phyloP scores from a whole-genome alignment of 2,888 invertebrate genomes.

The Herminia tarsipennalis region DNA sequence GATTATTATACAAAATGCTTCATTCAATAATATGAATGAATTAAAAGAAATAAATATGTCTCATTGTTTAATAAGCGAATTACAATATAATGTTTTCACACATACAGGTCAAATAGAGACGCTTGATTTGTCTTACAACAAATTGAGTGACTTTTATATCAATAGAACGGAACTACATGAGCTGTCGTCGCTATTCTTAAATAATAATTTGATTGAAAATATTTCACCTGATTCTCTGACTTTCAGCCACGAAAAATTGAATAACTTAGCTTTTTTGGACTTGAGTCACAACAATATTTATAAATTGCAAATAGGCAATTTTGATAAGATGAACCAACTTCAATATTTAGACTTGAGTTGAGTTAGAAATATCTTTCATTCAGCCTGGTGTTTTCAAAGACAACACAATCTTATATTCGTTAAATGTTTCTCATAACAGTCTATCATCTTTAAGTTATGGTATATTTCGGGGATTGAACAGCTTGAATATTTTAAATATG shows the following conservation, averaged over 20 bases:
- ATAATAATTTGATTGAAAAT: slow-evolving; percentile 57
- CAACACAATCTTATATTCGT: slow-evolving; percentile 44
- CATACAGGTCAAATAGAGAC: slow-evolving; percentile 54
- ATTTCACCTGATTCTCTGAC: slow-evolving; percentile 44
- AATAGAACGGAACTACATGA: slow-evolving; percentile 56
- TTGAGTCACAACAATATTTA: slow-evolving; percentile 56
- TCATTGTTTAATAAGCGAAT: slow-evolving; percentile 49
- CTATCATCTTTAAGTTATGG: slow-evolving; percentile 59
- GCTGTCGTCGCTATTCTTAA: slow-evolving; percentile 52
- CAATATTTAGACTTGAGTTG: slow-evolving; percentile 59
- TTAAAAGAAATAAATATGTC: slow-evolving; percentile 64
- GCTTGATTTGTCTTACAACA: slow-evolving; percentile 66
- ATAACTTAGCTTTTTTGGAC: slow-evolving; percentile 47
- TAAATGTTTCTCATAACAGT: slow-evolving; percentile 68
- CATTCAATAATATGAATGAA: slow-evolving; percentile 61
- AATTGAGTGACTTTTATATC: slow-evolving; percentile 52
- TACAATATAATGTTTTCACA: slow-evolving; percentile 61
- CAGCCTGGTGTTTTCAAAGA: slow-evolving; percentile 67
- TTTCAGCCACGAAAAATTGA: slow-evolving; percentile 46
- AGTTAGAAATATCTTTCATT: slow-evolving; percentile 59
- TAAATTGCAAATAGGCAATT: slow-evolving; percentile 47
- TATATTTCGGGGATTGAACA: slow-evolving; percentile 57
- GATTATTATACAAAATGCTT: slow-evolving; percentile 54
- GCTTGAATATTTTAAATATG: slow-evolving; percentile 59
- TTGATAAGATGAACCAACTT: slow-evolving; percentile 49